Conservation (phyloP, 2,888 invertebrate genomes). For the Zaprionus lineosus region DNA sequence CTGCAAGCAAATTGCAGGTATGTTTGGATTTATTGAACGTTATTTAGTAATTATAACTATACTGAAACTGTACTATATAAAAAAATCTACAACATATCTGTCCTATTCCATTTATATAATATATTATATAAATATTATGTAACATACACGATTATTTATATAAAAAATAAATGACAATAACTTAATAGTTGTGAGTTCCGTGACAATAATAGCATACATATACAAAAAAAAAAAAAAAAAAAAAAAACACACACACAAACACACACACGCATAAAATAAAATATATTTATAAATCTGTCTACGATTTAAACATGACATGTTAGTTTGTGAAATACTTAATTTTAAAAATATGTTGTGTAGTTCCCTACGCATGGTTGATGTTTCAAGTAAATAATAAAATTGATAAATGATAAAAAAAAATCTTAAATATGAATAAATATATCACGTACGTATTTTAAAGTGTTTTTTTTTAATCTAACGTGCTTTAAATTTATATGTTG, state of each 20-base stretch:
- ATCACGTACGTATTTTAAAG: slow-evolving; percentile 32
- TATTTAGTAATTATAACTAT: slow-evolving; percentile 20
- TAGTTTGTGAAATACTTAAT: too few species aligned
- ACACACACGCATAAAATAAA: slow-evolving; percentile 15
- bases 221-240: too few species aligned
- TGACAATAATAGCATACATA: too few species aligned
- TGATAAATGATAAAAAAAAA: slow-evolving; percentile 16
- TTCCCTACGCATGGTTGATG: slow-evolving; percentile 73
- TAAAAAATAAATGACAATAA: slow-evolving; percentile 46
- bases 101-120: too few species aligned
- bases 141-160: slow-evolving; percentile 3
- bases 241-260: slow-evolving; percentile 22
- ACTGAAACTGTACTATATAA: slow-evolving; percentile 14
- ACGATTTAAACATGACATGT: too few species aligned
- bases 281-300: background rate
- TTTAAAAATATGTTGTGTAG: slow-evolving; percentile 14
- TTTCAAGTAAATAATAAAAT: slow-evolving; percentile 34
- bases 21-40: slow-evolving; percentile 22
- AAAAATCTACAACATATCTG: background rate
- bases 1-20: slow-evolving; percentile 11
- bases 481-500: slow-evolving; percentile 56
- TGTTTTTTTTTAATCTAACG: slow-evolving; percentile 42
- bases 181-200: slow-evolving; percentile 53
- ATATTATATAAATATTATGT: background rate
- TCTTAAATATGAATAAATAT: slow-evolving; percentile 10